Evolutionary conservation across 1,140 invertebrate genomes (phyloP).

Genomic region (Oncopeltus fasciatus): DNA sequence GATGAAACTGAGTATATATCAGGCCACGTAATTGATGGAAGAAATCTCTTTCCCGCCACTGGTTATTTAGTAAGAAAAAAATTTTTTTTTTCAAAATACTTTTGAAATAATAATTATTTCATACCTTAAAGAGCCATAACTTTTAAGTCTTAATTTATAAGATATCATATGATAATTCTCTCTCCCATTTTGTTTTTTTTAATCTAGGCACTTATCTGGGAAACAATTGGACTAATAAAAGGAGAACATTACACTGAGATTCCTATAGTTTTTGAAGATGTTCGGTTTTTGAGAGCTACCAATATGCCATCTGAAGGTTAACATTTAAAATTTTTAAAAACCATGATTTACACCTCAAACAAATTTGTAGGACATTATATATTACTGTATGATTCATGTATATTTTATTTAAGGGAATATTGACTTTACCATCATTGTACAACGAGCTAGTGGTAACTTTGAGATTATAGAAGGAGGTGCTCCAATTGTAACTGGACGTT

Average conservation of each 20-base stretch:
- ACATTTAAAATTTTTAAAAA: neutral
- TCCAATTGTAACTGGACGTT: constrained; percentile 61
- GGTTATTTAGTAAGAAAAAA: constrained; percentile 47
- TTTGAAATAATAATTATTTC: too few relatives aligned
- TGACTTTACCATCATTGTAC: constrained; percentile 65
- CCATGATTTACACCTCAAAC: neutral
- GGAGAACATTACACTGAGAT: constrained; percentile 54
- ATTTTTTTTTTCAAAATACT: neutral
- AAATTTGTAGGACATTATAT: neutral
- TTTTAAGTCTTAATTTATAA: neutral
- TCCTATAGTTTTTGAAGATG: constrained; percentile 72
- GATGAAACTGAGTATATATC: constrained; percentile 39
- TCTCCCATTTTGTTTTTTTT: constrained; percentile 11
- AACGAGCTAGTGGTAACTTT: constrained; percentile 67
- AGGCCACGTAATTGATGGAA: constrained; percentile 78
- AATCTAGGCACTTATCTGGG: constrained; percentile 63
- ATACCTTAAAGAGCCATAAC: too few relatives aligned
- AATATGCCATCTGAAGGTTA: constrained; percentile 50
- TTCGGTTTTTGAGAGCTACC: constrained; percentile 69
- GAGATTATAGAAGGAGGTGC: constrained; percentile 66
- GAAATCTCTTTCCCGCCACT: constrained; percentile 78
- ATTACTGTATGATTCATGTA: neutral
- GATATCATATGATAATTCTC: neutral
- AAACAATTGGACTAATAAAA: constrained; percentile 64
- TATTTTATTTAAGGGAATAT: constrained; percentile 33